Evolutionary conservation across 2,797 vertebrate genomes (phyloP), one percentile per base, ranked within the genome.

Genomic region (Argyrosomus regius): DNA sequence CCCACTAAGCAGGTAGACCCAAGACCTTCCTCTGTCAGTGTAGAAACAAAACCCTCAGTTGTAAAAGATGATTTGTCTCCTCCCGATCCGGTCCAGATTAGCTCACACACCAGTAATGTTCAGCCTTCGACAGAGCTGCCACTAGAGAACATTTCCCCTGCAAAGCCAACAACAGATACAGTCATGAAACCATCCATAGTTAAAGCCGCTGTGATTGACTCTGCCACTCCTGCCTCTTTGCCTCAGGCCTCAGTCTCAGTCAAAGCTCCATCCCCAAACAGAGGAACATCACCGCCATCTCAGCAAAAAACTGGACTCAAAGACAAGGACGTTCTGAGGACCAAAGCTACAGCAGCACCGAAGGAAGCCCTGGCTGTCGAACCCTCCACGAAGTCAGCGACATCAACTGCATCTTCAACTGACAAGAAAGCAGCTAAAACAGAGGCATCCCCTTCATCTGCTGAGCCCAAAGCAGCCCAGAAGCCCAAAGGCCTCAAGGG

Each of bases 391-490:
- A 92, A 93, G 92, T 93, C 89, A 90, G 48, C 10, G 92, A 94
- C 91, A 93, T 95, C 91, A 92, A 81, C 88, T 93, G 88, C 86
- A 94, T 93, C 91, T 93, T 94, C 88, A 89, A 85, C 85, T 92
- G 90, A 94, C 3, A 74, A 84, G 62, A 82, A 75, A 49, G 49
- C 16, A 0, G n/a, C 24, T 9, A 20, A 64, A 22, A 71, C 79
- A 53, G 85, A 72, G 39, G 56, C 45, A 3, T 1, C 80, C 31
- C 35, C 79, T 10, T 35, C 72, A 50, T 64, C 88, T 4, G 31
- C 59, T 43, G 82, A 92, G 62, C 54, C 57, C 5, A 95, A 94
- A 71, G 22, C 81, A 45, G 50, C 72, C 45, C 57, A 85, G 49
- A 96, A 94, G 85, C 83, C 74, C 1, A 96, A 96, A 82, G 92